These are phyloP conservation scores for Apistogramma diplotaenia DNA, from an alignment of 2,113 vertebrate species.

Conservation along the genomic window DNA sequence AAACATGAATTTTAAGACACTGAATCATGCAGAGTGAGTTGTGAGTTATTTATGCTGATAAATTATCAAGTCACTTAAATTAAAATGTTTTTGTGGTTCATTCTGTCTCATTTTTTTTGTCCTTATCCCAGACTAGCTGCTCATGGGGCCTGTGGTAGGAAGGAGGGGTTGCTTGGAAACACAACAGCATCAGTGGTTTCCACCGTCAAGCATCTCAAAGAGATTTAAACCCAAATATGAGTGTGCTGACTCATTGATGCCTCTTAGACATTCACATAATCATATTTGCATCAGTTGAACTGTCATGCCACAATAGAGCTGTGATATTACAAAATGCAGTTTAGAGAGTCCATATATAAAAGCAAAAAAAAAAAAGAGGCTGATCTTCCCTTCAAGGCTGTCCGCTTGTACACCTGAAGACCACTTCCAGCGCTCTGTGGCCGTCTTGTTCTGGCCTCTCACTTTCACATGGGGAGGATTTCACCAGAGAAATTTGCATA, in stretches of 20 bases:
- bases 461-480: neutral
- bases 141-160: neutral
- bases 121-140: neutral
- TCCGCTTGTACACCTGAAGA: neutral
- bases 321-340: neutral
- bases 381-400: neutral
- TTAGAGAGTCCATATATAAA: neutral
- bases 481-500: neutral
- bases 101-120: neutral
- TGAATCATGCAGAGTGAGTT: neutral
- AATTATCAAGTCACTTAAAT: neutral
- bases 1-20: neutral
- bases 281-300: neutral
- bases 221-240: slow-evolving; percentile 8
- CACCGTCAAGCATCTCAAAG: neutral
- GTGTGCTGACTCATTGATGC: slow-evolving; percentile 1
- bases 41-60: neutral
- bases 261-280: neutral
- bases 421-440: neutral
- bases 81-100: neutral
- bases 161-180: slow-evolving; percentile 47
- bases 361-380: neutral
- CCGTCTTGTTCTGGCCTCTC: neutral
- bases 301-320: neutral
- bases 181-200: slow-evolving; percentile 12